A percentile compares a stretch with the other conserved stretches of the same genome.
Evolutionary conservation across 2,797 vertebrate species (phyloP).

Genomic region (Momotus momota): DNA sequence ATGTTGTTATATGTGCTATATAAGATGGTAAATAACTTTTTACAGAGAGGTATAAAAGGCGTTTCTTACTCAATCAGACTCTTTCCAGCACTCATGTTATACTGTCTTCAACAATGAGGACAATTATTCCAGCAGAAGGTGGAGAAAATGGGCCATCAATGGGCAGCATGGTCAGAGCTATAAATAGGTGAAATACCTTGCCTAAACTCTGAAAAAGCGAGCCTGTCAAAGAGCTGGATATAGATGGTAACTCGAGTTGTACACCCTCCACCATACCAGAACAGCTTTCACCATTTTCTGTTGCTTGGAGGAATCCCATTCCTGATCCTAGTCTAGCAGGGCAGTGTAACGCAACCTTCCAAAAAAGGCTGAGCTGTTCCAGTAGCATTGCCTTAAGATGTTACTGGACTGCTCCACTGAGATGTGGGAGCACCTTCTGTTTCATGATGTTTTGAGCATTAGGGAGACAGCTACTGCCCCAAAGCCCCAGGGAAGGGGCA

Average conservation of each 20-base stretch:
- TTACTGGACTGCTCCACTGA: not conserved
- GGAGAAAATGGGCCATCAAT: not conserved
- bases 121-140: slow-evolving; percentile 10
- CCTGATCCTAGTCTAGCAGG: not conserved
- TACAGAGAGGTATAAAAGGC: not conserved
- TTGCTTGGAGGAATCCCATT: not conserved
- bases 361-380: not conserved
- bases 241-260: not conserved
- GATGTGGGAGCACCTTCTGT: not conserved
- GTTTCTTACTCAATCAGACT: not conserved
- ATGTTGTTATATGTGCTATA: slow-evolving; percentile 38
- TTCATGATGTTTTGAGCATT: not conserved
- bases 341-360: not conserved
- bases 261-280: not conserved
- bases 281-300: not conserved
- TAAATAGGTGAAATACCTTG: not conserved
- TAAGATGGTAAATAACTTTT: slow-evolving; percentile 51
- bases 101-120: not conserved
- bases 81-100: not conserved
- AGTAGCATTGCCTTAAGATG: not conserved
- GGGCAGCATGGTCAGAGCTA: not conserved
- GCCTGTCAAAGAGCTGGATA: not conserved
- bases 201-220: not conserved
- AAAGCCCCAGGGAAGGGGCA: not conserved
- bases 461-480: not conserved